Evolutionary conservation across 37 sponge, comb jelly and placozoan species (phyloP).

Genomic region (Oscarella lobularis): DNA sequence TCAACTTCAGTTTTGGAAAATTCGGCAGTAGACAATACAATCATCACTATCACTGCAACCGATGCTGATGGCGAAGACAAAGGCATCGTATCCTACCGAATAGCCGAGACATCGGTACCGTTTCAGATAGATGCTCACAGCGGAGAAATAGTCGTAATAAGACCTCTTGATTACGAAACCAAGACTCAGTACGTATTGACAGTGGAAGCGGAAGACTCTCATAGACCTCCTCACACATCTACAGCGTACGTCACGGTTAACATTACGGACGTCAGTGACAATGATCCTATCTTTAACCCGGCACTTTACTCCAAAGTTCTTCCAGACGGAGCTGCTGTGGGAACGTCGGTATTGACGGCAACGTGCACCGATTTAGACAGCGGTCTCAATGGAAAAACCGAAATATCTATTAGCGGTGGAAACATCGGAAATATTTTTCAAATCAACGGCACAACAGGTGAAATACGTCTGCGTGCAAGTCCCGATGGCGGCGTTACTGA

Average conservation of each 20-base stretch:
- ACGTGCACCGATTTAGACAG: constrained; percentile 12
- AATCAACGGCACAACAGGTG: constrained; percentile 8
- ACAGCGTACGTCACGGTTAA: background rate
- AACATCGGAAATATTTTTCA: background rate
- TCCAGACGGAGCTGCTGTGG: constrained; percentile 14
- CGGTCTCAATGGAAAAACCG: background rate
- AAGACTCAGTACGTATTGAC: background rate
- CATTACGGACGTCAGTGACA: constrained; percentile 35
- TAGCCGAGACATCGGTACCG: background rate
- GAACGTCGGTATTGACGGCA: constrained; percentile 15
- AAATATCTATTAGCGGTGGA: background rate
- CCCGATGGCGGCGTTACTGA: constrained; percentile 23
- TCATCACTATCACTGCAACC: background rate
- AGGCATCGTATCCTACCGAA: background rate
- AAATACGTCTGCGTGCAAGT: background rate
- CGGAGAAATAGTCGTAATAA: background rate
- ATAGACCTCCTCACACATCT: background rate
- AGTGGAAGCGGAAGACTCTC: background rate
- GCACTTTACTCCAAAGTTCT: background rate
- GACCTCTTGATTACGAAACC: background rate
- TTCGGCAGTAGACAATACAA: background rate
- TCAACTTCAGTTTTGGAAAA: background rate
- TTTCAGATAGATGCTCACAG: background rate
- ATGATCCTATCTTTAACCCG: constrained; percentile 10
- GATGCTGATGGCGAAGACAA: background rate